Evolutionary conservation across 1,140 invertebrate species (phyloP), one percentile per base, ranked within the genome.

Genomic region (Rhagoletis pomonella): DNA sequence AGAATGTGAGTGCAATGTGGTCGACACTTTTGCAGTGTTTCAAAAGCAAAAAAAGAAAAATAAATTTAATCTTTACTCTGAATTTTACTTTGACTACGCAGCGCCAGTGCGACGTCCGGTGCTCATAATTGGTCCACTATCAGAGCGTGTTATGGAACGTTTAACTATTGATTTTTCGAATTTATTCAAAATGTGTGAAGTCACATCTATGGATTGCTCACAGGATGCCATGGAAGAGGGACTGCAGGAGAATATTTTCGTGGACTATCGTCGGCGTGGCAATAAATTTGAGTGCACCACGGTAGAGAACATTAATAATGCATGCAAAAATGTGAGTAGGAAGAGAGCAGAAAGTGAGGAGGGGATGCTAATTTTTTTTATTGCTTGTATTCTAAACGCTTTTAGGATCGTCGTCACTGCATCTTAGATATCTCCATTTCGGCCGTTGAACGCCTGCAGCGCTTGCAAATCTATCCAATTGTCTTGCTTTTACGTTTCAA

Each of bases 401-500:
- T 85, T 94, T 93, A 98, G 97, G 97, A 96, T 93, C 95, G 96
- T 88, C 98, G 96, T 88, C 98, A 99, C 93, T 98, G 98, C 93
- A 96, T 99, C 90, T 94, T 99, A 90, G 98, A 99, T 93, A 96
- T 98, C 89, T 97, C 96, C 87, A 96, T 98, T 77, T 95, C 96
- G n/a, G 96, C 97, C 14, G 96, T 99, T 59, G 98, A 99, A 92
- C 96, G 98, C 88, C 94, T 99, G 60, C 97, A 98, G 90, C 95
- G 97, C 89, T 96, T 97, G 90, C 97, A 98, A 93, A 97, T 99
- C 88, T 99, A 98, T 94, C 98, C 98, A 0, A 99, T 99, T 90
- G 97, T 99, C 14, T 94, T 99, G 55, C 95, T 98, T 89, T 96
- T 99, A 89, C 98, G 98, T 93, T 99, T 99, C 94, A 99, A 99